Percentiles rank a stretch among this genome's conserved stretches.
These are phyloP conservation scores for Cyaniris semiargus DNA, from an alignment of 2,888 invertebrate genomes.

Conservation along the genomic window DNA sequence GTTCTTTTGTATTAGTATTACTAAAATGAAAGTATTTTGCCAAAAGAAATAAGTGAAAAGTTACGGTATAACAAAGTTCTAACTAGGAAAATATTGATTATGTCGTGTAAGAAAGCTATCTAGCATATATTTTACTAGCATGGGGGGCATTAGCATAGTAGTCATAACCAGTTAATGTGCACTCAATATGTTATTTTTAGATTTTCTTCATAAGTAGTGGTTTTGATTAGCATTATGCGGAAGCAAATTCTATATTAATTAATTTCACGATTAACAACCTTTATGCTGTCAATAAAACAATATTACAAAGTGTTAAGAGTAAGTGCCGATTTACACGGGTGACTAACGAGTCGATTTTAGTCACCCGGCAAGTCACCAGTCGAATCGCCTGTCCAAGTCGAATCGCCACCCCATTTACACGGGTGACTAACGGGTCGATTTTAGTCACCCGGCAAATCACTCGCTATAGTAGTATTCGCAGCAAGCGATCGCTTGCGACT, in stretches of 20 bases:
- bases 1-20: not conserved
- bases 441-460: too few relatives aligned
- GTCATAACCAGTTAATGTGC: not conserved
- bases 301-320: not conserved
- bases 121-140: not conserved
- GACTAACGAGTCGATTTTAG: too few relatives aligned
- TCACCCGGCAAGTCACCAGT: too few relatives aligned
- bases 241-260: not conserved
- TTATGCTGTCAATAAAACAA: not conserved
- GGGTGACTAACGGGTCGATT: too few relatives aligned
- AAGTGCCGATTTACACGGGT: too few relatives aligned
- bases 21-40: not conserved
- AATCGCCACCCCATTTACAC: too few relatives aligned
- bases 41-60: not conserved
- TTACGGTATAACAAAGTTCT: not conserved
- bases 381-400: too few relatives aligned
- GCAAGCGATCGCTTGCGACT: too few relatives aligned
- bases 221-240: not conserved
- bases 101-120: not conserved
- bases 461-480: too few relatives aligned
- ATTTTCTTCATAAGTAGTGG: not conserved
- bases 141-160: not conserved
- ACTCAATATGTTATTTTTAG: not conserved
- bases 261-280: not conserved
- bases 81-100: not conserved